Conservation (phyloP, 2,113 vertebrate species). For the Calyptomena viridis region DNA sequence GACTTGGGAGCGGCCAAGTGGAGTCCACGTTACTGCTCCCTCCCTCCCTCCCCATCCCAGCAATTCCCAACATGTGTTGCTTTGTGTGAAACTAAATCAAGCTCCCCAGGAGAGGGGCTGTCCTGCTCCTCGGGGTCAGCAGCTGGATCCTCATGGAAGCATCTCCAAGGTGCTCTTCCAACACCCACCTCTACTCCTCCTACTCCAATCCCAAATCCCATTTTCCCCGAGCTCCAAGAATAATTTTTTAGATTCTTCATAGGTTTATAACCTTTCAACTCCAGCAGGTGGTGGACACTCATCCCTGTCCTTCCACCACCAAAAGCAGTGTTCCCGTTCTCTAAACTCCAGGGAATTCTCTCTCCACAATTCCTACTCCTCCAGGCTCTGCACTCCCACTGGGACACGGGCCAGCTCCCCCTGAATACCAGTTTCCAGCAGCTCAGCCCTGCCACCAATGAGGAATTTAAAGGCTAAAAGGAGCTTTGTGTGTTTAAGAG, state of each 20-base stretch:
- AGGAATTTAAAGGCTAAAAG: background rate
- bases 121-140: background rate
- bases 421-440: fast-evolving
- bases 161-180: background rate
- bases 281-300: background rate
- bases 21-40: background rate
- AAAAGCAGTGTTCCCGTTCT: background rate
- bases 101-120: background rate
- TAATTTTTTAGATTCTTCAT: background rate
- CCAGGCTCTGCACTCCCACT: background rate
- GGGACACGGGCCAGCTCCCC: background rate
- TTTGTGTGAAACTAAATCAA: fast-evolving
- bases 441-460: background rate
- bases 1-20: background rate
- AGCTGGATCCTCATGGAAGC: background rate
- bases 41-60: background rate
- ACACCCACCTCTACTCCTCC: background rate
- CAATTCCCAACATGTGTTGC: background rate
- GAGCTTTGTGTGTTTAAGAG: background rate
- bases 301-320: background rate
- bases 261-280: background rate
- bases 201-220: background rate
- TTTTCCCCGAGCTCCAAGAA: background rate
- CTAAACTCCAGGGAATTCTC: background rate
- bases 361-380: background rate